Percentiles rank a stretch among this genome's conserved stretches.
phyloP scores from a whole-genome alignment of 2,113 vertebrate genomes.

The Lophotis ruficrista region DNA sequence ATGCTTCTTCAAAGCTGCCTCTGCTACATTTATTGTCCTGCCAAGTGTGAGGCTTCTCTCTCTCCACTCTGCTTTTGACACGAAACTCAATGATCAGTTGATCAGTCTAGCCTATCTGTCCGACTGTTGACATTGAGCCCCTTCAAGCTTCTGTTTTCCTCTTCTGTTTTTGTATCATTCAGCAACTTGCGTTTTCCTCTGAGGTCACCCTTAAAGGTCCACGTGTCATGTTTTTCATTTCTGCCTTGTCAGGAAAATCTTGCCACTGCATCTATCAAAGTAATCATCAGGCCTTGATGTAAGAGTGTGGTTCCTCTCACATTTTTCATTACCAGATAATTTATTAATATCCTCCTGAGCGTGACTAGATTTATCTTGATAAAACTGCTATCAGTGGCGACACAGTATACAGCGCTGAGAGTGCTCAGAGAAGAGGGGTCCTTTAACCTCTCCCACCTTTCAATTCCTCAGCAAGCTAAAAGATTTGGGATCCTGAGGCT shows the following conservation, averaged over 20 bases:
- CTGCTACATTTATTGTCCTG: not conserved
- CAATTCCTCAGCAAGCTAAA: constrained; percentile 43
- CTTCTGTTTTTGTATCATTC: constrained; percentile 73
- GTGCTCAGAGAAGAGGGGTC: not conserved
- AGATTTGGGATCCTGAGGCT: constrained; percentile 14
- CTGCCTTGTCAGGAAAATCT: constrained; percentile 84
- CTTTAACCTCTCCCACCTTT: constrained; percentile 65
- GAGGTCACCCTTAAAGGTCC: constrained; percentile 83
- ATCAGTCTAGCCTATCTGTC: constrained; percentile 68
- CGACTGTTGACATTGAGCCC: constrained; percentile 62
- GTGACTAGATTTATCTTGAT: constrained; percentile 85
- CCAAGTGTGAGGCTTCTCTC: not conserved
- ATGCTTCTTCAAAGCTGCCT: not conserved
- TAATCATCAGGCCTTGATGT: constrained; percentile 82
- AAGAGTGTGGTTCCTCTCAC: constrained; percentile 80
- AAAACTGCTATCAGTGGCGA: constrained; percentile 72
- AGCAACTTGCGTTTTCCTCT: constrained; percentile 78
- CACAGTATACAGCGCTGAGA: constrained; percentile 57
- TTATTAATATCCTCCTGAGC: constrained; percentile 86
- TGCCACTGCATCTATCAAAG: constrained; percentile 85
- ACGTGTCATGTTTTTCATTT: constrained; percentile 85
- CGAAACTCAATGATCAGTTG: constrained; percentile 63
- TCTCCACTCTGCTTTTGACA: constrained; percentile 23
- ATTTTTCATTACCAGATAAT: constrained; percentile 88
- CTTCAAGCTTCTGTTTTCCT: constrained; percentile 69